A percentile compares a stretch with the other conserved stretches of the same genome.
Conservation (phyloP, 2,797 vertebrate genomes). For the Paguma larvata region DNA sequence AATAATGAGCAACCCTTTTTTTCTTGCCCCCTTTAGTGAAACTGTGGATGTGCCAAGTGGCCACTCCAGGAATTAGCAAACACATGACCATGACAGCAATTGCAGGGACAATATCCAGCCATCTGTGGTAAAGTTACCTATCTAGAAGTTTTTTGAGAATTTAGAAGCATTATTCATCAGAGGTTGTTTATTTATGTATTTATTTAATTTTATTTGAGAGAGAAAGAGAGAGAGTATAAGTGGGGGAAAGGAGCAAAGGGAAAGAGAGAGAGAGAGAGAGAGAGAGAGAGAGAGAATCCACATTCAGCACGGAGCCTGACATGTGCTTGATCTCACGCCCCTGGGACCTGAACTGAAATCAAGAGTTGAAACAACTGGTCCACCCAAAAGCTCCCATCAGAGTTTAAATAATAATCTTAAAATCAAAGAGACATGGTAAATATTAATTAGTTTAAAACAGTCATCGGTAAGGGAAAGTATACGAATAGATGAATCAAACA, state of each 20-base stretch:
- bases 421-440: not conserved
- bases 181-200: not conserved
- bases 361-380: no score
- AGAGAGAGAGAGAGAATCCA: no score
- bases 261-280: no score
- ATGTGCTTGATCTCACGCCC: no score
- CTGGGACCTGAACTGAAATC: no score
- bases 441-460: not conserved
- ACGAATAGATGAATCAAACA: not conserved
- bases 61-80: slow-evolving; percentile 89
- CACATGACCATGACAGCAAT: slow-evolving; percentile 88
- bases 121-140: slow-evolving; percentile 81
- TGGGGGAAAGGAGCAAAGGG: no score
- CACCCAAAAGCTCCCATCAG: no score
- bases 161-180: not conserved
- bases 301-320: no score
- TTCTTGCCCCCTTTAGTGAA: slow-evolving; percentile 90
- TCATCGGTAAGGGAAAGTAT: not conserved
- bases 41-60: slow-evolving; percentile 88
- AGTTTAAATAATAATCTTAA: not conserved
- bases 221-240: no score
- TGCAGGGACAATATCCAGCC: slow-evolving; percentile 93
- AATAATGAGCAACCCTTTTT: slow-evolving; percentile 86
- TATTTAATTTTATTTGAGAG: no score
- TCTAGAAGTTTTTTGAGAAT: not conserved